Conservation (phyloP, 2,888 invertebrate species). For the Phortica magna region DNA sequence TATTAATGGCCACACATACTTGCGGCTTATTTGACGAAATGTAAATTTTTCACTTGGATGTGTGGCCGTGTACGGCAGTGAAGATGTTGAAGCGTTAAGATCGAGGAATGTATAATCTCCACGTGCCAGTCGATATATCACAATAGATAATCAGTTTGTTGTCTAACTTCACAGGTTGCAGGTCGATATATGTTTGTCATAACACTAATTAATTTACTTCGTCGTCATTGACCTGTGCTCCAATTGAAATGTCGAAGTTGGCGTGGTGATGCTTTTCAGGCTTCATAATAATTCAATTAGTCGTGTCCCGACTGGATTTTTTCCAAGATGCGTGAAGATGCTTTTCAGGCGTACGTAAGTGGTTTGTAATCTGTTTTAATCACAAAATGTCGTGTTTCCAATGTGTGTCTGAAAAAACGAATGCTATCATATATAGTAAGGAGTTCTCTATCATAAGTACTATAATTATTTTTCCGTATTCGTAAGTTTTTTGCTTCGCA, state of each 20-base stretch:
- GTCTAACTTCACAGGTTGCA: not conserved
- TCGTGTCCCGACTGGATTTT: too few species aligned
- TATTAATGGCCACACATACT: not conserved
- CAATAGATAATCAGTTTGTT: not conserved
- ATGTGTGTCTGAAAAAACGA: constrained; percentile 40
- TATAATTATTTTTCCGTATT: constrained; percentile 37
- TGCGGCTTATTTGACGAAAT: not conserved
- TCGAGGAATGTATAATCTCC: not conserved
- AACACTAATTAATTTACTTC: not conserved
- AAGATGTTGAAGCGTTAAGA: not conserved
- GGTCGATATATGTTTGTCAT: not conserved
- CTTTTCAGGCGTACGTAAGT: not conserved
- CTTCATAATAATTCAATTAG: not conserved
- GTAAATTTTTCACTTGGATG: not conserved
- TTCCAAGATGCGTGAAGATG: not conserved
- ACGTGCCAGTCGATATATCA: not conserved
- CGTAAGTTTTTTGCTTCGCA: constrained; percentile 41
- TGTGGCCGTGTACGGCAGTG: not conserved
- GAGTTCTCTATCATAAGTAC: constrained; percentile 44
- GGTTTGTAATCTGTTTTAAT: constrained; percentile 33
- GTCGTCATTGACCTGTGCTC: not conserved
- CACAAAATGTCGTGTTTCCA: too few species aligned
- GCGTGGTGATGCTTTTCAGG: not conserved
- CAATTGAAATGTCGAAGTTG: constrained; percentile 24
- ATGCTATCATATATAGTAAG: constrained; percentile 37